phyloP scores from a whole-genome alignment of 1,140 invertebrate genomes.

The Drosophila murphyi region DNA sequence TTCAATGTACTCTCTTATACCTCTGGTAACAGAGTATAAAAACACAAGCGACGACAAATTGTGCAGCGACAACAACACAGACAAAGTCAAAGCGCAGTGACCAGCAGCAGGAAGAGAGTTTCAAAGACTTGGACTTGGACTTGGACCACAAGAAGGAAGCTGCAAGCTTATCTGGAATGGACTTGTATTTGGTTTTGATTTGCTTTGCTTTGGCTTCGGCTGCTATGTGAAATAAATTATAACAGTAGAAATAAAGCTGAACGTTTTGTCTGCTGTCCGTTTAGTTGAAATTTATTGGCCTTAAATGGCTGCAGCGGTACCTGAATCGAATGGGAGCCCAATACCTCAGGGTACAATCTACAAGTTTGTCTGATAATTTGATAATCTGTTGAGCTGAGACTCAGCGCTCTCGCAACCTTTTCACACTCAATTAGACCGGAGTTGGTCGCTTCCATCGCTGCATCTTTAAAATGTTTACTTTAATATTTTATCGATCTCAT shows the following conservation, averaged over 20 bases:
- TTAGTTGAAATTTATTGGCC: slow-evolving; percentile 74
- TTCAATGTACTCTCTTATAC: neutral
- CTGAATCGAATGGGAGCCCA: slow-evolving; percentile 40
- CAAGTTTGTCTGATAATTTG: slow-evolving; percentile 7
- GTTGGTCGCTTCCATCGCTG: slow-evolving; percentile 36
- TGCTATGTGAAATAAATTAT: slow-evolving; percentile 72
- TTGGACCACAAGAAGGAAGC: slow-evolving; percentile 11
- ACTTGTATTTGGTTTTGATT: slow-evolving; percentile 25
- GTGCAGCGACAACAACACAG: slow-evolving; percentile 70
- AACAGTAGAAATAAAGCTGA: slow-evolving; percentile 74
- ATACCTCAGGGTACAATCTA: slow-evolving; percentile 8
- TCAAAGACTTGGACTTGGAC: neutral
- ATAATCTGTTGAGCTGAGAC: slow-evolving; percentile 44
- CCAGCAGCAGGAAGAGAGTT: slow-evolving; percentile 26
- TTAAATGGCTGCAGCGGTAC: slow-evolving; percentile 51
- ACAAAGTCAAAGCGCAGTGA: slow-evolving; percentile 31
- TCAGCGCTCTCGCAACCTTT: slow-evolving; percentile 40
- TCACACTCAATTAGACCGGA: slow-evolving; percentile 76
- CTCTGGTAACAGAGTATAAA: neutral
- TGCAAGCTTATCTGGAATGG: slow-evolving; percentile 47
- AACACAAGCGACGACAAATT: slow-evolving; percentile 73
- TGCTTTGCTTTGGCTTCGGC: slow-evolving; percentile 24
- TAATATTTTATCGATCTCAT: slow-evolving; percentile 78
- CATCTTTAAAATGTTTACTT: slow-evolving; percentile 61
- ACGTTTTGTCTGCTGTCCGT: slow-evolving; percentile 72